phyloP scores from a whole-genome alignment of 92 coral and sea anemone species.

The Zoanthus sociatus region DNA sequence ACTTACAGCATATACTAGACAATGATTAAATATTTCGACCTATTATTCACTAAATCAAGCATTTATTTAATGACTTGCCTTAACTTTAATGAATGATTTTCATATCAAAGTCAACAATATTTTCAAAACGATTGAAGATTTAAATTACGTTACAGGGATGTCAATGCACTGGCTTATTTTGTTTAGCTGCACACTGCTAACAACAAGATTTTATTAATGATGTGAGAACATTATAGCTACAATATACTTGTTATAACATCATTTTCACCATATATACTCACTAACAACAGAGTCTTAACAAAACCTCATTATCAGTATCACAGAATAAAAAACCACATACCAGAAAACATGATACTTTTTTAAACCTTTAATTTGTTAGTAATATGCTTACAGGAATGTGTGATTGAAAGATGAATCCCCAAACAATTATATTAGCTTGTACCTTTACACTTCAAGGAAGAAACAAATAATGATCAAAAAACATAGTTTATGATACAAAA shows the following conservation, averaged over 20 bases:
- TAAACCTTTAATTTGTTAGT: neutral
- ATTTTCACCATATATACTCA: neutral
- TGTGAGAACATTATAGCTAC: neutral
- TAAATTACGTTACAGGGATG: too few species aligned
- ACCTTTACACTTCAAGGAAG: neutral
- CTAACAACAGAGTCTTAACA: neutral
- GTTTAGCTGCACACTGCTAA: neutral
- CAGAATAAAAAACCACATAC: neutral
- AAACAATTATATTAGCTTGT: neutral
- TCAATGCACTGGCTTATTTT: neutral
- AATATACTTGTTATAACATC: neutral
- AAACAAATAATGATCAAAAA: neutral
- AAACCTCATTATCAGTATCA: neutral
- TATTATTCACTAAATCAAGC: too few species aligned
- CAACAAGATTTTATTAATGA: neutral
- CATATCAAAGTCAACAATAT: too few species aligned
- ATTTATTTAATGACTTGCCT: too few species aligned
- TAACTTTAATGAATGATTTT: too few species aligned
- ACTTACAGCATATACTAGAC: too few species aligned
- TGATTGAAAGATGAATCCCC: neutral
- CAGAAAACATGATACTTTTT: neutral
- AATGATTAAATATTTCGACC: too few species aligned
- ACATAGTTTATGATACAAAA: neutral
- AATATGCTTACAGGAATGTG: neutral
- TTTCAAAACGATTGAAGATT: too few species aligned